Conservation (phyloP, 1,140 invertebrate genomes). For the Drepana arcuata region DNA sequence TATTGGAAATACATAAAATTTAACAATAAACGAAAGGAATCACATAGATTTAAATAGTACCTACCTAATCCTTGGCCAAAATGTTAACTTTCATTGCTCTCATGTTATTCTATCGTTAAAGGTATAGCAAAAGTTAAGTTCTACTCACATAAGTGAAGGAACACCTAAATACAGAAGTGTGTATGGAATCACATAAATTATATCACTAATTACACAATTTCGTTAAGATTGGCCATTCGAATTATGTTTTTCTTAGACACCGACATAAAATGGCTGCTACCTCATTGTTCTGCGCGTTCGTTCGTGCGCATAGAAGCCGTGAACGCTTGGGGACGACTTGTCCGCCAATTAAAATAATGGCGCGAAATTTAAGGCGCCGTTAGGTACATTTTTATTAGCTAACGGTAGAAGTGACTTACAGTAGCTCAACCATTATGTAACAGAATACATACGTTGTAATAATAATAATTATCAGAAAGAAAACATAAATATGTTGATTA, state of each 20-base stretch:
- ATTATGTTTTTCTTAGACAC: constrained; percentile 73
- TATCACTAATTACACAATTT: constrained; percentile 72
- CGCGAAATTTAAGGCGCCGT: constrained; percentile 68
- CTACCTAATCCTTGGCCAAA: too few relatives aligned
- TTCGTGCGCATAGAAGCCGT: constrained; percentile 72
- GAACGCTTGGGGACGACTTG: constrained; percentile 70
- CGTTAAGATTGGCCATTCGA: constrained; percentile 72
- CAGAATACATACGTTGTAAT: constrained; percentile 46
- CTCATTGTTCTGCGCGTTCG: constrained; percentile 72
- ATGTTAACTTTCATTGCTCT: constrained; percentile 56
- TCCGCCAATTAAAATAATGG: constrained; percentile 72
- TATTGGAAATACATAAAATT: constrained; percentile 30
- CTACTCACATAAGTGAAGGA: constrained; percentile 69
- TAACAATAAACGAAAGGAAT: constrained; percentile 35
- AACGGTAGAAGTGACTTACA: constrained; percentile 21
- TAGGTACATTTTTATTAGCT: constrained; percentile 48
- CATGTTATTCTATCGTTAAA: constrained; percentile 47
- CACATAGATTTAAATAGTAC: too few relatives aligned
- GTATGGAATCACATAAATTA: constrained; percentile 69
- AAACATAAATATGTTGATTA: constrained; percentile 32
- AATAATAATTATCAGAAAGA: constrained; percentile 32
- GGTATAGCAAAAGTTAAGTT: constrained; percentile 53
- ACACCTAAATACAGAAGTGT: constrained; percentile 60
- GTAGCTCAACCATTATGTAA: constrained; percentile 34
- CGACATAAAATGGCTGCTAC: constrained; percentile 73